Evolutionary conservation across 1,140 invertebrate species (phyloP).

Genomic region (Rhynchophorus ferrugineus): DNA sequence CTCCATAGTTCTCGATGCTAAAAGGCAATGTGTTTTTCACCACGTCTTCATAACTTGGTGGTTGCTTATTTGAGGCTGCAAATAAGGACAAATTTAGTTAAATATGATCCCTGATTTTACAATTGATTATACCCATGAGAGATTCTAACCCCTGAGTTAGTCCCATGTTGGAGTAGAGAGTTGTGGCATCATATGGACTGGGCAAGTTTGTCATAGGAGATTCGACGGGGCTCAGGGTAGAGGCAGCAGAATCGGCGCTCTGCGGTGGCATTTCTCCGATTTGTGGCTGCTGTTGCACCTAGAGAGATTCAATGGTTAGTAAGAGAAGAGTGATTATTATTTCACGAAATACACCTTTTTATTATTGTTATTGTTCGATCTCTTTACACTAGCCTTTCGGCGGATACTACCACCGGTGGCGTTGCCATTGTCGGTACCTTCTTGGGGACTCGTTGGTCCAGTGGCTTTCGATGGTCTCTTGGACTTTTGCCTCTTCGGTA

Average conservation of each 20-base stretch:
- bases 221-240: constrained; percentile 54
- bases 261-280: constrained; percentile 56
- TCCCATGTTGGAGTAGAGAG: constrained; percentile 71
- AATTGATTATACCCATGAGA: constrained; percentile 41
- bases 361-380: constrained; percentile 43
- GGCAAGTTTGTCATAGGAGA: constrained; percentile 58
- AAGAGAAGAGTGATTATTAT: background rate
- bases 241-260: constrained; percentile 53
- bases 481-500: constrained; percentile 61
- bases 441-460: constrained; percentile 56
- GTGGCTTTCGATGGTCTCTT: constrained; percentile 61
- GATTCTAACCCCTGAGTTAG: constrained; percentile 51
- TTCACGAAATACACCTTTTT: constrained; percentile 21
- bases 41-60: constrained; percentile 82
- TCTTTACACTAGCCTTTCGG: constrained; percentile 73
- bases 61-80: constrained; percentile 76
- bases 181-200: constrained; percentile 70
- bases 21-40: constrained; percentile 60
- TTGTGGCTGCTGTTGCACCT: constrained; percentile 37
- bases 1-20: constrained; percentile 42
- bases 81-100: too few relatives aligned
- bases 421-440: constrained; percentile 42
- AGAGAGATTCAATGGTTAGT: too few relatives aligned
- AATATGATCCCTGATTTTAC: too few relatives aligned
- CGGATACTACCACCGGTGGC: constrained; percentile 41